phyloP scores from a whole-genome alignment of 2,113 vertebrate species.

The Pagrus major region DNA sequence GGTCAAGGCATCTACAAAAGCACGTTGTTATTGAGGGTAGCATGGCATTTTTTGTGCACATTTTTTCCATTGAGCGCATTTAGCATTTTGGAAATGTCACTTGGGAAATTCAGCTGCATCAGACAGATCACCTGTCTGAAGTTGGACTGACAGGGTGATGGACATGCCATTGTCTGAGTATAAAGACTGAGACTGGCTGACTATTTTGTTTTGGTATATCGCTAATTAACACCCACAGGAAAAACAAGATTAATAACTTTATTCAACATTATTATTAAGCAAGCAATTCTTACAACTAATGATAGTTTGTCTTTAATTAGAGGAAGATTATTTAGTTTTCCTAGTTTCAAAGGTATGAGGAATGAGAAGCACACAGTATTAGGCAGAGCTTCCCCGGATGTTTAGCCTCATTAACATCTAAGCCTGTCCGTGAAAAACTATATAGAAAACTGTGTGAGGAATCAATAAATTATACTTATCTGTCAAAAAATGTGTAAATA shows the following conservation, averaged over 20 bases:
- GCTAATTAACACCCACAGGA: neutral
- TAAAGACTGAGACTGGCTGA: neutral
- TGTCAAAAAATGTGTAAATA: neutral
- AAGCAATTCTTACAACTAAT: neutral
- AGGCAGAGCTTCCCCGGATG: no score
- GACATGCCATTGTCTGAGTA: neutral
- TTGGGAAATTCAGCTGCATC: neutral
- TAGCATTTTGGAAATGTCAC: slow-evolving; percentile 16
- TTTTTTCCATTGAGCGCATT: neutral
- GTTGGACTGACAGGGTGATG: neutral
- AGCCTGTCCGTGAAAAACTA: neutral
- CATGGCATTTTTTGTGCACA: neutral
- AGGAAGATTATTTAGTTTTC: neutral
- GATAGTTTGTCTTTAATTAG: neutral
- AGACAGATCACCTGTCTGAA: neutral
- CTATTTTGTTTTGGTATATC: neutral
- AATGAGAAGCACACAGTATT: neutral
- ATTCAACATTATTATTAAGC: neutral
- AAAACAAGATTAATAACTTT: neutral
- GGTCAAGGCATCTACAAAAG: slow-evolving; percentile 11
- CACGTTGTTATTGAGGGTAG: neutral
- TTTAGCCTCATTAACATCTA: no score
- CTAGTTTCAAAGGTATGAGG: neutral
- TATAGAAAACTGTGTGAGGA: neutral
- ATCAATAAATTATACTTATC: neutral